A percentile compares a stretch with the other conserved stretches of the same genome.
These are phyloP conservation scores for Centropyge bicolor DNA, from an alignment of 2,797 vertebrate species.

Conservation along the genomic window DNA sequence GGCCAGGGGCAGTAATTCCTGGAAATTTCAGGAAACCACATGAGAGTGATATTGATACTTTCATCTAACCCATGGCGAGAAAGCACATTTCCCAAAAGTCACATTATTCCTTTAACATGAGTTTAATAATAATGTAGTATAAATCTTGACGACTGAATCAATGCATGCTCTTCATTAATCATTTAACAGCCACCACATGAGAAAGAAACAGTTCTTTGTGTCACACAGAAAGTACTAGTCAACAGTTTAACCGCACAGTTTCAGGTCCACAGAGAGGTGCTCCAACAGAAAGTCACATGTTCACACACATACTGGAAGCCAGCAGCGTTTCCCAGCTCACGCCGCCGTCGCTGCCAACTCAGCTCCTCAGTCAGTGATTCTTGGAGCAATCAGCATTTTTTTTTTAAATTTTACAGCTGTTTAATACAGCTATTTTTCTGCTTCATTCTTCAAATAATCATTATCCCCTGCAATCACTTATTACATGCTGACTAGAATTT, in stretches of 20 bases:
- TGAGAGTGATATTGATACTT: neutral
- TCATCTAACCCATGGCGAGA: neutral
- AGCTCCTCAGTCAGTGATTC: slow-evolving; percentile 39
- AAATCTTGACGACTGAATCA: neutral
- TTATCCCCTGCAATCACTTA: slow-evolving; percentile 41
- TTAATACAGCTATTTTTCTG: slow-evolving; percentile 25
- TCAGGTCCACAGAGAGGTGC: slow-evolving; percentile 31
- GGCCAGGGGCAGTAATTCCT: neutral
- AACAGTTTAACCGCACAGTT: slow-evolving; percentile 22
- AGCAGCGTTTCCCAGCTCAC: slow-evolving; percentile 59
- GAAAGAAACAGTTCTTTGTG: neutral
- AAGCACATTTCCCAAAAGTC: neutral
- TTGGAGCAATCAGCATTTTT: slow-evolving; percentile 43
- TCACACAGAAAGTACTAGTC: slow-evolving; percentile 5
- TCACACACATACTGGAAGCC: slow-evolving; percentile 61
- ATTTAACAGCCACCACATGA: neutral
- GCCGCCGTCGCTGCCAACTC: slow-evolving; percentile 47
- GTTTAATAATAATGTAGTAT: neutral
- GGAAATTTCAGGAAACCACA: neutral
- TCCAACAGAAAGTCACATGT: slow-evolving; percentile 59
- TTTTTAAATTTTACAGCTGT: slow-evolving; percentile 16
- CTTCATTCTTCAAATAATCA: slow-evolving; percentile 43
- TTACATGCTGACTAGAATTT: slow-evolving; percentile 25
- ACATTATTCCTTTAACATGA: neutral
- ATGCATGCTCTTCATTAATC: neutral